Conservation (phyloP, 2,797 vertebrate species). For the Balearica regulorum region DNA sequence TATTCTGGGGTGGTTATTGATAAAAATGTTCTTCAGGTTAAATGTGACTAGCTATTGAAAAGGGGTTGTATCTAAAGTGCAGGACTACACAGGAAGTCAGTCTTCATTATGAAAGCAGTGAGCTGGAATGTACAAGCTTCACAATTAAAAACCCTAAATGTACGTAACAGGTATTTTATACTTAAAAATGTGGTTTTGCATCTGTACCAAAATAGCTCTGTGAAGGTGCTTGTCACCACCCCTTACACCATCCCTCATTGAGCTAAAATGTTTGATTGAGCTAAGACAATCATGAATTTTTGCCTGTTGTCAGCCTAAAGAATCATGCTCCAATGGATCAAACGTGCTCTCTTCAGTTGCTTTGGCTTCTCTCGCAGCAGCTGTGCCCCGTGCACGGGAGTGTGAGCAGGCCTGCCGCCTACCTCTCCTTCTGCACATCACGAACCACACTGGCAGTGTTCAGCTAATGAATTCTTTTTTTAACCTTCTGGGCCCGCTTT, state of each 20-base stretch:
- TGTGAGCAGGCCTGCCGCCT: neutral
- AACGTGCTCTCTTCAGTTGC: neutral
- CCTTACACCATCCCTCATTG: neutral
- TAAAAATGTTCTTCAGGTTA: neutral
- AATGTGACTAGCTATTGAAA: neutral
- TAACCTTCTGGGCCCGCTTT: neutral
- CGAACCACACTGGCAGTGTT: neutral
- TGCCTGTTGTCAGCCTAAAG: neutral
- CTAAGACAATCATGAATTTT: neutral
- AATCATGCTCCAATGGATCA: too few species aligned
- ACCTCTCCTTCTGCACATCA: neutral
- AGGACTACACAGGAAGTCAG: neutral
- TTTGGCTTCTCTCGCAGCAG: neutral
- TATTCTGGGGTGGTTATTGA: neutral
- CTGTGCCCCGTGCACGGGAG: accelerated
- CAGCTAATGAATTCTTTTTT: slow-evolving; percentile 5
- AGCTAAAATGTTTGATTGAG: neutral
- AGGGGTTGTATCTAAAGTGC: neutral
- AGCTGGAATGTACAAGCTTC: neutral
- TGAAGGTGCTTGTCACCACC: neutral
- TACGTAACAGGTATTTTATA: neutral
- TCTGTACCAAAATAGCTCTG: neutral
- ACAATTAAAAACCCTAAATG: neutral
- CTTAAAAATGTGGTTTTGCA: neutral
- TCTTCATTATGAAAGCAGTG: neutral